Base-by-base conservation (phyloP, 2,888 invertebrate genomes). In the Coelinius sp. region DNA sequence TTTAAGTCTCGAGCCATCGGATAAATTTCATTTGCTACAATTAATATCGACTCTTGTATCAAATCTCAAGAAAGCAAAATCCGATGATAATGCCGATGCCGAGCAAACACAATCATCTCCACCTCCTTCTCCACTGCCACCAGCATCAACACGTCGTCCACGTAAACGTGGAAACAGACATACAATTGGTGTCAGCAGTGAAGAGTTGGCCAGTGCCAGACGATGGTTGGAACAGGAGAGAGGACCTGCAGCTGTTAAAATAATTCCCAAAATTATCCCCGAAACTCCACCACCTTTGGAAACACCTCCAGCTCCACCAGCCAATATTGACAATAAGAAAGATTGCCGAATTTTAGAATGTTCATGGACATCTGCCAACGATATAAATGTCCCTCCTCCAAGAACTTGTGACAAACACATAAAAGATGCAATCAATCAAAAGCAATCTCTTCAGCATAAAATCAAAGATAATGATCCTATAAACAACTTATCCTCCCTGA, bases 111-210 rank as follows among this genome's bases (percentile, higher is more conserved):
- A 87, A 12, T 62, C 74, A 88, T 88, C 44, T 0, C n/a, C 65
- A 7, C 74, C 74, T 85, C 89, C 75, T 88, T 88, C 81, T 2
- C 17, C 20, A 10, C 12, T 0, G 85, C 89, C 20, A 74, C 71
- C 20, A 65, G 14, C 10, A n/a, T 68, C 53, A 56, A 1, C 84
- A 78, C 65, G 80, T 75, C 49, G 89, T 1, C 91, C 91, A 74
- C 88, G 90, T 8, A 90, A 92, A 70, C 90, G 91, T 31, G 91
- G 92, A 74, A 91, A 91, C 59, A 89, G 96, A 0, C 95, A 96
- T 86, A 96, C 96, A 0, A 94, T 96, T 22, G 95, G 94, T 59
- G 95, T 96, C 17, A 94, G 94, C 44, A 91, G 91, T 53, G 95
- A 94, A 84, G 96, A 96, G 82, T 88, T 96, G 25, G 94, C 93